These are phyloP conservation scores for Rhadina sibilatrix DNA, from an alignment of 2,113 vertebrate species.

Conservation along the genomic window DNA sequence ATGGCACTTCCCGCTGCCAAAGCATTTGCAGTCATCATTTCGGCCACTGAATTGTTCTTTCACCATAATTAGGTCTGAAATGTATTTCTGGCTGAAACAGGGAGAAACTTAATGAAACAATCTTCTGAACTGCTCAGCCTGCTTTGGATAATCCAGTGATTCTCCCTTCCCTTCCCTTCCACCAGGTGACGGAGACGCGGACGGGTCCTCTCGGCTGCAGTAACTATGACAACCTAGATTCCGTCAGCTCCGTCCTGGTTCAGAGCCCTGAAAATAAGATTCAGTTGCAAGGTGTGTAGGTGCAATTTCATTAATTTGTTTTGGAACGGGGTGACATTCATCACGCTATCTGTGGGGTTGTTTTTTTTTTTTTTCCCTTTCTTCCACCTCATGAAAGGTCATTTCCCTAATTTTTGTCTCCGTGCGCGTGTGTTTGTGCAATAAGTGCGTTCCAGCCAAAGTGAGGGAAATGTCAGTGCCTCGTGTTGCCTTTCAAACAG, in stretches of 20 bases:
- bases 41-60: background rate
- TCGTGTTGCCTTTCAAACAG: background rate
- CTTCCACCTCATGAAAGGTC: background rate
- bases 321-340: background rate
- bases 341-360: background rate
- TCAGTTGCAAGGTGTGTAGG: constrained; percentile 91
- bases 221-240: constrained; percentile 99
- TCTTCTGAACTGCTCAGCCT: background rate
- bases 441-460: background rate
- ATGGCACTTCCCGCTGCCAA: background rate
- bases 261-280: constrained; percentile 99
- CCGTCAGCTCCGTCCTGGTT: constrained; percentile 97
- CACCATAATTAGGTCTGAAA: background rate
- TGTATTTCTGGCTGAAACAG: background rate
- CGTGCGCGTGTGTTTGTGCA: background rate
- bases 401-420: background rate
- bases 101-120: background rate
- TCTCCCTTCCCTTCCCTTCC: constrained; percentile 38
- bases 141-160: constrained; percentile 28
- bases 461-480: background rate
- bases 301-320: constrained; percentile 47
- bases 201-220: constrained; percentile 98
- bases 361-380: background rate
- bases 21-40: background rate
- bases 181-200: constrained; percentile 94